phyloP scores from a whole-genome alignment of 2,113 vertebrate genomes.

The Plectropomus leopardus region DNA sequence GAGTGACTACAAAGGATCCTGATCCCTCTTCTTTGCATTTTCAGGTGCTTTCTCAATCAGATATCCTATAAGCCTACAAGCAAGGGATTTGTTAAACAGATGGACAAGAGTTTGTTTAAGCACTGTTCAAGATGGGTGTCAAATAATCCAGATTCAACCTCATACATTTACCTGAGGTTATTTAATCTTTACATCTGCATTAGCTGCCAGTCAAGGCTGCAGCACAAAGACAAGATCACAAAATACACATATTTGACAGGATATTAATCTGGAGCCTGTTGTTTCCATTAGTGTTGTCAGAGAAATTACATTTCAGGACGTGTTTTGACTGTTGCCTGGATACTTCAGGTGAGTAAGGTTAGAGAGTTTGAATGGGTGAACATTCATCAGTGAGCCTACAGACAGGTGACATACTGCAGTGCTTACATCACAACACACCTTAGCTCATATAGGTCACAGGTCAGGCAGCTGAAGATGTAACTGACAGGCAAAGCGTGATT shows the following conservation, averaged over 20 bases:
- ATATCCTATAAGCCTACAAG: not conserved
- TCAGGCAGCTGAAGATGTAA: constrained; percentile 29
- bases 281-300: constrained; percentile 50
- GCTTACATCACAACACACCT: constrained; percentile 39
- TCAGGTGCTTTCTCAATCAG: constrained; percentile 46
- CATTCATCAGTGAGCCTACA: constrained; percentile 18
- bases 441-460: not conserved
- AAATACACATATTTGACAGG: constrained; percentile 62
- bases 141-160: constrained; percentile 18
- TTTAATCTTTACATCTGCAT: constrained; percentile 57
- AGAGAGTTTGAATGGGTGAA: constrained; percentile 20
- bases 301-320: constrained; percentile 23
- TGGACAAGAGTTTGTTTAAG: constrained; percentile 29
- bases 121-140: constrained; percentile 47
- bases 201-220: constrained; percentile 40
- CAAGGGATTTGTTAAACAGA: constrained; percentile 47
- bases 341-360: constrained; percentile 48
- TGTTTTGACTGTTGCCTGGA: constrained; percentile 73
- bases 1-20: not conserved
- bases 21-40: constrained; percentile 4
- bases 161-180: constrained; percentile 35
- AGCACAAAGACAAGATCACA: constrained; percentile 26
- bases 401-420: constrained; percentile 30
- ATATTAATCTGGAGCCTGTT: constrained; percentile 59
- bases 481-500: constrained; percentile 7